Evolutionary conservation across 2,113 vertebrate species (phyloP), one percentile per base, ranked within the genome.

Genomic region (Poeciliopsis occidentalis): DNA sequence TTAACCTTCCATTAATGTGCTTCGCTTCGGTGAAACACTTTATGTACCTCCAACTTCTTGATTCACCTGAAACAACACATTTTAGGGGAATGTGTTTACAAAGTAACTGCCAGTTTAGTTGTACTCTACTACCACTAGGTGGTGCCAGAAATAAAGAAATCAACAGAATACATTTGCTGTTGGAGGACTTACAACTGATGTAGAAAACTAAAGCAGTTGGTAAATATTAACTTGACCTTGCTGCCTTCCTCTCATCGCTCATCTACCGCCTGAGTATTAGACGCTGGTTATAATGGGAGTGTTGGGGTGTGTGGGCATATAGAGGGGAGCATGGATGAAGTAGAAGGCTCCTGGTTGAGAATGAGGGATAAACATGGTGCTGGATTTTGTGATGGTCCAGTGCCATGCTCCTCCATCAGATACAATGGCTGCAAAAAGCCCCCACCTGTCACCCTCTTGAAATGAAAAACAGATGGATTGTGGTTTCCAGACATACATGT

Each of bases 321-420:
- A 62, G 27, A 62, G 27, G 13, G 15, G 3, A 73, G 73, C 84
- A 74, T 67, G 41, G 77, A 73, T 87, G 86, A 88, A 87, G 71
- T 68, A 69, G 70, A 75, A 85, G 80, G 82, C 5, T 47, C 44
- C 44, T 47, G 44, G 15, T 47, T 47, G 44, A 47, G 44, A 47
- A 19, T 19, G 44, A 47, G 44, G 17, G 44, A 47, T 47, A 19
- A 47, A 47, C 44, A 47, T 41, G 13, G 44, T 17, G 44, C 37
- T 83, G 76, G 69, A 77, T 70, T 83, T 51, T 75, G 83, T 86
- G 87, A 88, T 90, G 87, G 80, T 88, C 85, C 72, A 69, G 11
- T 81, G 82, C 85, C 71, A 29, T 19, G 3, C 74, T 64, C 64
- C 51, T 31, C 67, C 60, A 63, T 64, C 62, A 76, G 39, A 63